These are phyloP conservation scores for Oreochromis spilurus DNA, from an alignment of 2,113 vertebrate species.

Conservation along the genomic window DNA sequence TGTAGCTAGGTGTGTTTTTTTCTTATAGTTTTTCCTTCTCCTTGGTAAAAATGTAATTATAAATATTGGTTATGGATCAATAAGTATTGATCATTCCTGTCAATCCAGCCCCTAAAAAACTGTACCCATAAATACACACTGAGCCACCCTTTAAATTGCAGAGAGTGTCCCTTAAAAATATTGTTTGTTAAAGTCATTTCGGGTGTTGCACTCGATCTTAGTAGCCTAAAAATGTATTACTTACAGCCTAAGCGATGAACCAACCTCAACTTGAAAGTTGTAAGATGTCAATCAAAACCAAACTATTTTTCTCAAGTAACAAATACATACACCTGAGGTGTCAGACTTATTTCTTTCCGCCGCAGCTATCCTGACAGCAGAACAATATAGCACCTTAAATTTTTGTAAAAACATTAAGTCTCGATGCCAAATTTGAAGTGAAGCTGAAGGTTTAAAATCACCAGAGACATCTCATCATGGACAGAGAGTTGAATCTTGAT, in stretches of 20 bases:
- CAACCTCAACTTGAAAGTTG: not conserved
- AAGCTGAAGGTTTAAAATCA: conserved; percentile 58
- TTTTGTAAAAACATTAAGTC: conserved; percentile 20
- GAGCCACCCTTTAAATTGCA: not conserved
- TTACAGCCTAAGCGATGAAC: not conserved
- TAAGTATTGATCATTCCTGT: not conserved
- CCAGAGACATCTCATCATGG: conserved; percentile 63
- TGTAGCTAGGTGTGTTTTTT: not conserved
- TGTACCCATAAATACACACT: not conserved
- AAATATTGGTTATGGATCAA: not conserved
- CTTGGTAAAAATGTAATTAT: not conserved
- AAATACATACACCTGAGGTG: conserved; percentile 24
- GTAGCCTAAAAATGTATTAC: not conserved
- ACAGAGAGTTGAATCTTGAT: conserved; percentile 67
- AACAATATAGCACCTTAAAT: conserved; percentile 55
- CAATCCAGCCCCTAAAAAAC: not conserved
- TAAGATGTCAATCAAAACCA: not conserved
- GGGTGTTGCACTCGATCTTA: not conserved
- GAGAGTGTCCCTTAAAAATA: not conserved
- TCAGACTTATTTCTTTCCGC: conserved; percentile 25
- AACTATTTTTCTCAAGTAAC: conserved; percentile 7
- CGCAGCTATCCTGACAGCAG: conserved; percentile 22
- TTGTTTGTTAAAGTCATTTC: not conserved
- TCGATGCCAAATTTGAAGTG: conserved; percentile 11
- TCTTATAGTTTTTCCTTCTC: not conserved